Percentiles rank a stretch among this genome's conserved stretches.
Evolutionary conservation across 2,113 vertebrate species (phyloP).

Genomic region (Syngnathus floridae): DNA sequence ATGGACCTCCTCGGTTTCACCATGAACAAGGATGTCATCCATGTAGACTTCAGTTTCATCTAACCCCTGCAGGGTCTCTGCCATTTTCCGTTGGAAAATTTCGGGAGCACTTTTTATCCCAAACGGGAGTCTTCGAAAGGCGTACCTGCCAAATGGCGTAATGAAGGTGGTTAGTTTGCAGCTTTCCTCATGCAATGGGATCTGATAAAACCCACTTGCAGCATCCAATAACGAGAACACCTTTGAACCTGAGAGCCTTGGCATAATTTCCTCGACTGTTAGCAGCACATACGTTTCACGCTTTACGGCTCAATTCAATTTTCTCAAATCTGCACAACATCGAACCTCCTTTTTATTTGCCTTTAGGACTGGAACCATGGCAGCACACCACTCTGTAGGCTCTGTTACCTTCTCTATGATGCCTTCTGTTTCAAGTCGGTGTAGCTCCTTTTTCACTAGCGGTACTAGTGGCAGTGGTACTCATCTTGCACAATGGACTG

Average conservation of each 20-base stretch:
- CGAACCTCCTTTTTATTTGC: conserved; percentile 11
- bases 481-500: conserved; percentile 13
- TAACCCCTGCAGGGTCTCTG: background rate
- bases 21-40: background rate
- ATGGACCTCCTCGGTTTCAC: background rate
- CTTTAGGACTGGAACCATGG: conserved; percentile 13
- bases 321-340: conserved; percentile 50
- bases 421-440: conserved; percentile 4
- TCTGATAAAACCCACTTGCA: background rate
- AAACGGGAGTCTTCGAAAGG: background rate
- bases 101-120: background rate
- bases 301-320: conserved; percentile 38
- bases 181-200: background rate
- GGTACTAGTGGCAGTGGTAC: conserved; percentile 18
- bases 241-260: background rate
- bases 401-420: conserved; percentile 29
- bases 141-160: background rate
- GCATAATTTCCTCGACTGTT: background rate
- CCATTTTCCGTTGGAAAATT: background rate
- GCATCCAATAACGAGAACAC: background rate
- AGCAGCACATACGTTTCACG: conserved; percentile 23
- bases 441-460: conserved; percentile 15
- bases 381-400: conserved; percentile 11
- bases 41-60: background rate
- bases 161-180: background rate